Base-by-base conservation (phyloP, 2,113 vertebrate species). In the Brachyhypopomus occidentalis region DNA sequence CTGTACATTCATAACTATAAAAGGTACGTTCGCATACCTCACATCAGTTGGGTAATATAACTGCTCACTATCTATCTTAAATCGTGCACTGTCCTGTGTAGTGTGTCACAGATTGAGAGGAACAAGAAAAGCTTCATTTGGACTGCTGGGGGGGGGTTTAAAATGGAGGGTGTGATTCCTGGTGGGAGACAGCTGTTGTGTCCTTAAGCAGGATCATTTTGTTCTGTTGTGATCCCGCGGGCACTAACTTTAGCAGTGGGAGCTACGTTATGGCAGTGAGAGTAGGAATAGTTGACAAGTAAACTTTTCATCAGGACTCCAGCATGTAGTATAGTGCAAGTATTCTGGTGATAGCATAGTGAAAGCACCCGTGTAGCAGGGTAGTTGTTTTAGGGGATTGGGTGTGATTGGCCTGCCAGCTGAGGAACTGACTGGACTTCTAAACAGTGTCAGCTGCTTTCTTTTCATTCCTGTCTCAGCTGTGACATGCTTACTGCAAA, bases 101-200 rank as follows among this genome's bases (percentile, higher is more conserved):
- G 30, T 2, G 19, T n/a, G 16, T 19, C 36, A n/a, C 30, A 20
- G 5, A 60, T 5, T 63, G 36, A 81, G 72, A 55, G 14, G 6
- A 23, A 20, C 63, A 12, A 67, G 45, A 45, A 66, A 59, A 67
- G 71, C 72, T 81, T 59, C 60, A 58, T 69, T 69, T 75, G 48
- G 38, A 81, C 56, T 75, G 72, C 75, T 45, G 72, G 58, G 30
- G 30, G 30, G 30, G 30, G 60, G 58, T 74, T 30, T 64, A 60
- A 74, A 74, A 41, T 60, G 55, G 71, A 19, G 52, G 72, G 55
- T 19, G 75, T 67, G 73, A 69, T 81, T 72, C 80, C 48, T 81
- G 73, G 72, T 81, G 74, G 52, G 80, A 81, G 63, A 75, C 80
- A 81, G 80, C 80, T 81, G 80, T 75, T 81, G 80, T 69, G 72